Evolutionary conservation across 2,888 invertebrate species (phyloP), one percentile per base, ranked within the genome.

Genomic region (Acronicta aceris): DNA sequence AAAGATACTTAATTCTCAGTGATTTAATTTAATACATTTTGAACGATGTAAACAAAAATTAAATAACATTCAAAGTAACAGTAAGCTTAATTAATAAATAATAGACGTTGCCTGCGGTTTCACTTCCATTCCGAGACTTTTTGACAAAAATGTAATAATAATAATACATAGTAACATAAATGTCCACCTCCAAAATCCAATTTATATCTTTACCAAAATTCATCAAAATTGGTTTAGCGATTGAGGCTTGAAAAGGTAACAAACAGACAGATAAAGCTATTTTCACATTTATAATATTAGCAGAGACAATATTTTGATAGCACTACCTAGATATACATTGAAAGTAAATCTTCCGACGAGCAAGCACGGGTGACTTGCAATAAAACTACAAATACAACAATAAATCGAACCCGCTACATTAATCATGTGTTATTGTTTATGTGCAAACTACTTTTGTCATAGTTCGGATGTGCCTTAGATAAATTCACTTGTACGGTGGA

Each of bases 321-420:
- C 21, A 41, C 27, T 27, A 27, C 6, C 38, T 33, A 46, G 79
- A 79, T 75, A 71, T 77, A 78, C 70, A 76, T 75, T 77, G 57
- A 65, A 69, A 70, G 81, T 88, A 83, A 85, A 88, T 87, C 86
- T 80, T 56, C 38, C 52, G 43, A 62, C 71, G 73, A 21, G 21
- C 60, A 76, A 80, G 81, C 78, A 78, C 72, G 79, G 75, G 72
- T 76, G 81, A 82, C 50, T 71, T 83, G 78, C 81, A 87, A 86
- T 85, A 87, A 89, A 87, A 88, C 83, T 86, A 88, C 85, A 83
- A 85, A 87, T 86, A 84, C 82, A 84, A 77, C 81, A 74, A 84
- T 89, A 88, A 87, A 89, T 89, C 79, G 81, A 84, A 81, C 81
- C 81, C 83, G 84, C 81, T 84, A 86, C 89, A 89, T 90, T 87